Evolutionary conservation across 2,113 vertebrate species (phyloP), one percentile per base, ranked within the genome.

Genomic region (Fulica atra): DNA sequence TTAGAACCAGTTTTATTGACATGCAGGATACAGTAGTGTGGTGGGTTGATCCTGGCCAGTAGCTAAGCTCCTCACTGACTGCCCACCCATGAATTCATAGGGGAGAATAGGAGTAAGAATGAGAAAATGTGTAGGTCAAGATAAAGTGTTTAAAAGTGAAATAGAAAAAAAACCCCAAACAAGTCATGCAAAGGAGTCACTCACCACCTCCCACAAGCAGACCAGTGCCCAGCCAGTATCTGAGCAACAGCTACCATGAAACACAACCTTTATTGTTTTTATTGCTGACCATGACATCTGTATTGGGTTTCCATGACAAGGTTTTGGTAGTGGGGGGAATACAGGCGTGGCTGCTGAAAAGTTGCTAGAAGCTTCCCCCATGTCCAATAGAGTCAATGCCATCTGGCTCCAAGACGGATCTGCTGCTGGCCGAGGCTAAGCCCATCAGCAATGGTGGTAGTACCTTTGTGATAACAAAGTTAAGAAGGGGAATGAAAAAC

Each of bases 11-110:
- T 40, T 87, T 65, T 66, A 60, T 9, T 33, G 65, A 13, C 12
- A 29, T 14, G 9, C 16, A 50, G 73, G n/a, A 36, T 50, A 40
- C 17, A 57, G 13, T 16, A 4, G 2, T 50, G 14, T 21, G 33
- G 16, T n/a, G 10, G 6, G 6, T 31, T 78, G 20, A 19, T 23
- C 44, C 42, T 56, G 63, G 25, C 21, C 28, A 36, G 38, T 59
- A 81, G 57, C 21, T 36, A 50, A 44, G 23, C 36, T 74, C 16
- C 29, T 79, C 2, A 0, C 31, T 80, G 71, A 35, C 13, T 68
- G 16, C 26, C 7, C 17, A 3, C 3, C 2, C 1, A 4, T 1
- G 4, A 46, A 18, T 46, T 46, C 20, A 2, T 19, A 44, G 29
- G 23, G 28, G 23, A 84, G 11, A 60, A 24, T 1, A 31, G 29